Base-by-base conservation (phyloP, 2,888 invertebrate genomes). In the Sinodicranocentrus sp. region DNA sequence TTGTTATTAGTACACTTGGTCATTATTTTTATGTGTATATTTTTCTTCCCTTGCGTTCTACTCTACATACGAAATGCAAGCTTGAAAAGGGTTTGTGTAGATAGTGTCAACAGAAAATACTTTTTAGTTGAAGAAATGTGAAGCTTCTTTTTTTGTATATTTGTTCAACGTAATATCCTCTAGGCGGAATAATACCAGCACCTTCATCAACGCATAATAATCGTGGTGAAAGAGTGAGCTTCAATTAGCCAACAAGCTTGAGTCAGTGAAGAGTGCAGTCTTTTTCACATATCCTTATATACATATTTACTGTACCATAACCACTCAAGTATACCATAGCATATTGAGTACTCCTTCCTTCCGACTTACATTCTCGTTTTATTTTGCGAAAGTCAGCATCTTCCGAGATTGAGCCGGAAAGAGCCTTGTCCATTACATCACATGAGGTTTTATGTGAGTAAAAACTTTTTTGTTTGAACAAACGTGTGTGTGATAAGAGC, bases 391-490 rank as follows among this genome's bases (percentile, higher is more conserved):
- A 48, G 25, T 48, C 33, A 15, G 63, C 63, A 75, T 75, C 43
- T 75, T 25, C 17, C 28, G 33, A 70, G 52, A 28, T 54, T 72
- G 1, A 25, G 59, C n/a, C 2, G 23, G 15, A 28, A 25, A 44
- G 44, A 59, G 43, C 52, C 25, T 1, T 10, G 25, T 59, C 25
- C 25, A 19, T 25, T 59, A 8, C 72, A 65, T 65, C 33, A 52
- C 48, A 52, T 65, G 63, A 75, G 75, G 48, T 75, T 65, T 75
- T 65, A 52, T 65, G 23, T 25, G 52, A 6, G 23, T 48, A 23
- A 28, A 52, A n/a, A n/a, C 65, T 52, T 23, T 75, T 75, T 75
- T 63, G 43, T 65, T 65, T 52, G 44, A 59, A 48, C n/a, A n/a
- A n/a, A n/a, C n/a, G n/a, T n/a, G n/a, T 44, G 33, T 28, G 52